A percentile compares a stretch with the other conserved stretches of the same genome.
phyloP scores from a whole-genome alignment of 1,140 invertebrate species.

The Zaprionus capensis region DNA sequence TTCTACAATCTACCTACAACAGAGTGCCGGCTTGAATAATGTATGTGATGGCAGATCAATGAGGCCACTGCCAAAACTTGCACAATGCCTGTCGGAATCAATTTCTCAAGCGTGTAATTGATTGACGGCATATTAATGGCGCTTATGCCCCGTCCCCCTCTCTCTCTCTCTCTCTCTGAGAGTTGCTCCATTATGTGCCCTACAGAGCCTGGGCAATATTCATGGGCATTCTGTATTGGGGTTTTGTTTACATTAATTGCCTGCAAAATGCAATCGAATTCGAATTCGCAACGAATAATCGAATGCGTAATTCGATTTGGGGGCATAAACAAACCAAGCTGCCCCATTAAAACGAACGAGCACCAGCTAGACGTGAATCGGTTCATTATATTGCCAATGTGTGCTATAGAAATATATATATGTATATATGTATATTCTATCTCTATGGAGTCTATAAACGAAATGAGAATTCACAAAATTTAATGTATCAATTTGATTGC shows the following conservation, averaged over 20 bases:
- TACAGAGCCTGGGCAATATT: background rate
- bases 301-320: constrained; percentile 8
- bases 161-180: background rate
- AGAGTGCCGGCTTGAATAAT: background rate
- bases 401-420: background rate
- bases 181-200: background rate
- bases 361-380: background rate
- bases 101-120: constrained; percentile 9
- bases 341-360: constrained; percentile 5
- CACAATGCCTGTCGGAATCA: constrained; percentile 11
- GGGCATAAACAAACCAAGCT: constrained; percentile 3
- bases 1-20: background rate
- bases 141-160: background rate
- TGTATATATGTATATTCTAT: background rate
- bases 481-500: constrained; percentile 24
- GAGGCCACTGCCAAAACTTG: constrained; percentile 2
- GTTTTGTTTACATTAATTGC: constrained; percentile 12
- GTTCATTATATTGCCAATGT: constrained; percentile 7
- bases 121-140: constrained; percentile 5
- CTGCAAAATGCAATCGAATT: constrained; percentile 10
- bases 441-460: background rate
- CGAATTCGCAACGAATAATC: background rate
- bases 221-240: background rate
- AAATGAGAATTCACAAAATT: background rate
- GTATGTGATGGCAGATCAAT: constrained; percentile 1